Evolutionary conservation across 2,888 invertebrate genomes (phyloP), one percentile per base, ranked within the genome.

Genomic region (Drosophila testacea): DNA sequence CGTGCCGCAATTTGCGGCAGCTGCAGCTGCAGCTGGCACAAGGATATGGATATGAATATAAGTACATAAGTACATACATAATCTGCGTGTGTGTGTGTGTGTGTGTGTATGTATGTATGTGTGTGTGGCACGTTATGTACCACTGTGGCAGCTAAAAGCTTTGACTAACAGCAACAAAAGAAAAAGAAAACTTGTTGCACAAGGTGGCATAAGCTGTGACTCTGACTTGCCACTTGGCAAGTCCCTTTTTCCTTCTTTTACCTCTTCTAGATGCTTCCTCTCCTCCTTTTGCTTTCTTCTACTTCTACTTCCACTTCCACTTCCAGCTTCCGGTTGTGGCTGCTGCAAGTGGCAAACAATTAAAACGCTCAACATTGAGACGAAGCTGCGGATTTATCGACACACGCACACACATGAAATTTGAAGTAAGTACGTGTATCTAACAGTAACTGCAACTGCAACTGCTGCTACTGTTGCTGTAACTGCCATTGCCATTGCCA

Each of bases 1-100:
- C 87, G 85, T 80, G 84, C 85, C 84, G 78, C 89, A 86, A 84
- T 81, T 86, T 86, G 87, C 78, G 83, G 85, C 85, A 76, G 77
- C 85, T 82, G 85, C 83, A 82, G 65, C 84, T 69, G 82, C 68
- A 74, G 63, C 50, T 64, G 47, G 77, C 83, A 57, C 48, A 79
- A 72, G 85, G 77, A 84, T 84, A 82, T 82, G 85, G 75, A 83
- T 82, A 81, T 80, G 81, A 81, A 84, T 81, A 69, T 57, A 65
- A 30, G 38, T 34, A 48, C 56, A 64, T 60, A 73, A 57, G 51
- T 72, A 52, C 67, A 75, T 66, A 56, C 50, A 54, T 61, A 62
- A 66, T 66, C 52, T 61, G 48, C 55, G 11, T n/a, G 42, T 42
- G n/a, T 47, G 22, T 47, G 6, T 32, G 2, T 32, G 7, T 32